A percentile compares a stretch with the other conserved stretches of the same genome.
These are phyloP conservation scores for Bombus terrestris DNA, from an alignment of 1,140 invertebrate species.

Conservation along the genomic window DNA sequence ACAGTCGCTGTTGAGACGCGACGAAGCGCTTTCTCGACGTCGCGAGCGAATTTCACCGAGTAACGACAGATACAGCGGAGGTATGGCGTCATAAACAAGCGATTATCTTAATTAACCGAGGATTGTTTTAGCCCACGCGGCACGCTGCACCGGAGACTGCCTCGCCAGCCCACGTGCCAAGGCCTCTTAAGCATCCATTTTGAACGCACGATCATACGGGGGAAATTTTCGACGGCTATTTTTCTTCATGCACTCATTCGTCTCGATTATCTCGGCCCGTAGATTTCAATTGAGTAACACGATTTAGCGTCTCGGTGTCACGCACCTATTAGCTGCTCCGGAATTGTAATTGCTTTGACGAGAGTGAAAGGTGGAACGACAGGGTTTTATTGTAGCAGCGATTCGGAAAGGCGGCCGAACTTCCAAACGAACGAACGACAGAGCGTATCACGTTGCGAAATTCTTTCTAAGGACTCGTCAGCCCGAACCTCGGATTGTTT, in stretches of 20 bases:
- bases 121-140: conserved; percentile 79
- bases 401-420: conserved; percentile 12
- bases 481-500: neutral
- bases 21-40: conserved; percentile 49
- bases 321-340: conserved; percentile 27
- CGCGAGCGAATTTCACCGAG: conserved; percentile 62
- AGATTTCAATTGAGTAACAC: neutral
- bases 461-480: neutral
- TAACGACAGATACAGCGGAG: conserved; percentile 54
- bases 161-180: conserved; percentile 56
- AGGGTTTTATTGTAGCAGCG: conserved; percentile 1
- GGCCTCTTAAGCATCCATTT: neutral
- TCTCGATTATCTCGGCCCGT: neutral
- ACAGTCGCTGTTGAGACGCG: neutral
- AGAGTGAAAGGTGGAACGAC: conserved; percentile 39
- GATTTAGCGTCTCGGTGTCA: neutral
- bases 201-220: neutral
- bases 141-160: conserved; percentile 47
- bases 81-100: conserved; percentile 70
- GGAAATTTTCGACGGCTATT: neutral
- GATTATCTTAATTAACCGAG: conserved; percentile 79
- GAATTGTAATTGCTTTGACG: conserved; percentile 34
- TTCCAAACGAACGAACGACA: neutral
- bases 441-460: neutral
- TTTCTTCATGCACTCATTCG: neutral